Conservation (phyloP, 2,113 vertebrate genomes). For the Cichladusa arquata region DNA sequence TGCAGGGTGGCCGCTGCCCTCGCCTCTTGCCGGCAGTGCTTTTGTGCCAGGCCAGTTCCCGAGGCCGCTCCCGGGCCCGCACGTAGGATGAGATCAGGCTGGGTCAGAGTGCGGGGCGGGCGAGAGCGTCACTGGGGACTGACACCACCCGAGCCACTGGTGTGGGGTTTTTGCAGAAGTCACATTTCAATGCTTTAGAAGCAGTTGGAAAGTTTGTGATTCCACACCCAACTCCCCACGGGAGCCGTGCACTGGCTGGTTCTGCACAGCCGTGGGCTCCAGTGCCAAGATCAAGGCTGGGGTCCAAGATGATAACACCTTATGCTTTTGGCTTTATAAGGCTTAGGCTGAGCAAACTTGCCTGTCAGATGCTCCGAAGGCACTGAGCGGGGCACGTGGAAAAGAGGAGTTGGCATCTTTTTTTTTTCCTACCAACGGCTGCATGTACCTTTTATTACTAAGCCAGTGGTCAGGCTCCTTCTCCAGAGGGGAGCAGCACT, state of each 20-base stretch:
- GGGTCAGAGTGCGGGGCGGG: fast-evolving
- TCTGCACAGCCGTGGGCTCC: not conserved
- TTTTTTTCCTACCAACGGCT: not conserved
- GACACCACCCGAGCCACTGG: fast-evolving
- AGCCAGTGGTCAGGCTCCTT: not conserved
- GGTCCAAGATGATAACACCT: not conserved
- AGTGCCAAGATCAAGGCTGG: not conserved
- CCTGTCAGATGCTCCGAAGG: not conserved
- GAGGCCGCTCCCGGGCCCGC: not conserved
- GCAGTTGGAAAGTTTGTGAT: not conserved
- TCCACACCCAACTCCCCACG: fast-evolving
- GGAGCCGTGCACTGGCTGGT: fast-evolving
- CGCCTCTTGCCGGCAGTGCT: fast-evolving
- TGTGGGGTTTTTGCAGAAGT: not conserved
- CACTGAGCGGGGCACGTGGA: fast-evolving
- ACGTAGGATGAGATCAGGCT: not conserved
- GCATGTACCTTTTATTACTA: not conserved
- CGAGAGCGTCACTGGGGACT: fast-evolving
- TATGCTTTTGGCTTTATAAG: not conserved
- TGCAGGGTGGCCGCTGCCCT: not conserved
- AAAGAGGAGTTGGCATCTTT: not conserved
- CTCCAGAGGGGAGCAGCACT: not conserved
- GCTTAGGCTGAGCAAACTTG: not conserved
- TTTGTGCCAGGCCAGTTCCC: not conserved
- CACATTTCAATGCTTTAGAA: not conserved